A percentile compares a stretch with the other conserved stretches of the same genome.
Evolutionary conservation across 2,888 invertebrate genomes (phyloP).

Genomic region (Polydrusus tereticollis): DNA sequence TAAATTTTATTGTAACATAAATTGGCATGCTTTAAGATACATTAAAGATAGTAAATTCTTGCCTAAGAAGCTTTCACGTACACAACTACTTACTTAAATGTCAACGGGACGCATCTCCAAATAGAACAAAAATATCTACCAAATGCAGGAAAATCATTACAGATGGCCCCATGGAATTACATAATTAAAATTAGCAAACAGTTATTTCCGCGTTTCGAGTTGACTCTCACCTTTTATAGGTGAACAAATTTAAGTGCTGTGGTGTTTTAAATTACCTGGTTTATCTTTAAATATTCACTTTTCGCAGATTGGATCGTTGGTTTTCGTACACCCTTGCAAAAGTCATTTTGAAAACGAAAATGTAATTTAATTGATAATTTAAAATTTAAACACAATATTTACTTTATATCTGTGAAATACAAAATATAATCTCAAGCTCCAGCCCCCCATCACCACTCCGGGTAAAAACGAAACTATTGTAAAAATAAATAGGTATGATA

Average conservation of each 20-base stretch:
- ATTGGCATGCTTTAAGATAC: neutral
- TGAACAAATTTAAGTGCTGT: neutral
- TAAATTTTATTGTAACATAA: neutral
- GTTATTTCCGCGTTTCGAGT: neutral
- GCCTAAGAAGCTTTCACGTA: neutral
- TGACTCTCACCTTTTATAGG: neutral
- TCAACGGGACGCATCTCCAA: neutral
- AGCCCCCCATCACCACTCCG: too few relatives aligned
- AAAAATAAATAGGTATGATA: too few relatives aligned
- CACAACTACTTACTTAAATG: slow-evolving; percentile 4
- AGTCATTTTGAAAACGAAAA: too few relatives aligned
- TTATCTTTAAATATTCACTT: too few relatives aligned
- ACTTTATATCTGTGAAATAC: too few relatives aligned
- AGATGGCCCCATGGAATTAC: neutral
- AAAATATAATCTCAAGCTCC: too few relatives aligned
- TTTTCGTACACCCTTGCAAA: too few relatives aligned
- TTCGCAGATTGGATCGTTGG: too few relatives aligned
- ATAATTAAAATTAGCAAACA: neutral
- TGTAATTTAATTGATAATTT: too few relatives aligned
- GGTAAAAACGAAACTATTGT: too few relatives aligned
- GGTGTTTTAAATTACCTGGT: neutral
- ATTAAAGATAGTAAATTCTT: neutral
- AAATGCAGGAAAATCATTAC: neutral
- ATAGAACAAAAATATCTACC: neutral
- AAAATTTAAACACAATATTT: too few relatives aligned